These are phyloP conservation scores for Carpatolechia fugitivella DNA, from an alignment of 2,888 invertebrate species.

Conservation along the genomic window DNA sequence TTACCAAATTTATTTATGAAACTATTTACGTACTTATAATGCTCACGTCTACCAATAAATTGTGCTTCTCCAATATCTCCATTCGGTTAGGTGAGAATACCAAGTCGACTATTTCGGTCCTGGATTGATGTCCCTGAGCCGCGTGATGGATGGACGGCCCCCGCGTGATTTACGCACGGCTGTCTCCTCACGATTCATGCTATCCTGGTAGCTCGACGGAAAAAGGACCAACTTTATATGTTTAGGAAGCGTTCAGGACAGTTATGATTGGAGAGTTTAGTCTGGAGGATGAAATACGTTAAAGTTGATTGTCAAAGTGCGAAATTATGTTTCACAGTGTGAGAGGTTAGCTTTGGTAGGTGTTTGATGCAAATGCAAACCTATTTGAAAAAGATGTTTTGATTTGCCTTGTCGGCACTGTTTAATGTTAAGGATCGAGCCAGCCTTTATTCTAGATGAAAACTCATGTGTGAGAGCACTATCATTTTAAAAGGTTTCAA, in stretches of 20 bases:
- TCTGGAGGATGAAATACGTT: constrained; percentile 1
- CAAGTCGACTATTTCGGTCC: constrained; percentile 57
- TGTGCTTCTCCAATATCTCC: constrained; percentile 15
- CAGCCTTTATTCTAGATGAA: too few relatives aligned
- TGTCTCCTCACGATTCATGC: constrained; percentile 58
- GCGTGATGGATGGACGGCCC: constrained; percentile 67
- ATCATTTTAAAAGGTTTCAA: too few relatives aligned
- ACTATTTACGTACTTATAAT: background rate
- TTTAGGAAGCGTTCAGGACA: constrained; percentile 7
- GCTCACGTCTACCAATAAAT: constrained; percentile 3
- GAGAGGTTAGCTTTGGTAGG: too few relatives aligned
- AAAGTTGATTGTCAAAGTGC: background rate
- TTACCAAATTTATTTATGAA: too few relatives aligned
- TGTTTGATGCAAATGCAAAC: too few relatives aligned
- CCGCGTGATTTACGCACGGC: constrained; percentile 65
- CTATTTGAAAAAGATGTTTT: too few relatives aligned
- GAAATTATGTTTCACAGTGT: background rate
- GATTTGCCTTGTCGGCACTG: too few relatives aligned
- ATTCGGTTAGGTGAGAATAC: constrained; percentile 43
- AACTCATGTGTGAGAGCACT: too few relatives aligned
- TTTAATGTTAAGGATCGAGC: too few relatives aligned
- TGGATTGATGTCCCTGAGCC: constrained; percentile 65
- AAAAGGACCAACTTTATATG: constrained; percentile 16
- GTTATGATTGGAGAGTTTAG: constrained; percentile 7
- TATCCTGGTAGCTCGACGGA: constrained; percentile 48